These are phyloP conservation scores for Dexiosoma caninum DNA, from an alignment of 2,888 invertebrate genomes.

Conservation along the genomic window DNA sequence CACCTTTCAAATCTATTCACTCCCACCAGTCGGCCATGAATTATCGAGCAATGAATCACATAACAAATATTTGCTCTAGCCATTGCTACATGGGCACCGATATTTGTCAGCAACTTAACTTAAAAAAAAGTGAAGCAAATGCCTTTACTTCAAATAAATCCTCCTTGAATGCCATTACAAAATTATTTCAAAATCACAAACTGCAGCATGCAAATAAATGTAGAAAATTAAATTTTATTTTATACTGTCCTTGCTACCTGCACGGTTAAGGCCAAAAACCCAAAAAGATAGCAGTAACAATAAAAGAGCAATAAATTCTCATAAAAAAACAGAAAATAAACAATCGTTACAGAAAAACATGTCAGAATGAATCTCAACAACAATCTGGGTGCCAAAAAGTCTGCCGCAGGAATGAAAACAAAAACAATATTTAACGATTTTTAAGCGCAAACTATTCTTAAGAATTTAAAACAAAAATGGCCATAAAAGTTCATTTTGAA, in stretches of 20 bases:
- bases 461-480: constrained; percentile 9
- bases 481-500: constrained; percentile 1
- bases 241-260: constrained; percentile 5
- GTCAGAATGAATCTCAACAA: constrained; percentile 37
- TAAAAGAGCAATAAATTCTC: constrained; percentile 17
- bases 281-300: not conserved
- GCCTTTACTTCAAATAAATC: not conserved
- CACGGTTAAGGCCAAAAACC: constrained; percentile 4
- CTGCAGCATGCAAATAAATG: not conserved
- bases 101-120: too few relatives aligned
- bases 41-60: too few relatives aligned
- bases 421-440: constrained; percentile 12
- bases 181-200: not conserved
- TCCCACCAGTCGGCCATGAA: too few relatives aligned
- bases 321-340: not conserved
- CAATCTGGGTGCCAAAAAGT: constrained; percentile 42
- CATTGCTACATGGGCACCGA: too few relatives aligned
- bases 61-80: too few relatives aligned
- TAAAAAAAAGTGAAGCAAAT: too few relatives aligned
- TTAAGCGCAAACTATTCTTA: too few relatives aligned
- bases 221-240: constrained; percentile 5
- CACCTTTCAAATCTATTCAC: too few relatives aligned
- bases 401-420: not conserved
- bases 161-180: not conserved
- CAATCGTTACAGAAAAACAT: constrained; percentile 18